A percentile compares a stretch with the other conserved stretches of the same genome.
Conservation (phyloP, 2,113 vertebrate species). For the Pelobates fuscus region DNA sequence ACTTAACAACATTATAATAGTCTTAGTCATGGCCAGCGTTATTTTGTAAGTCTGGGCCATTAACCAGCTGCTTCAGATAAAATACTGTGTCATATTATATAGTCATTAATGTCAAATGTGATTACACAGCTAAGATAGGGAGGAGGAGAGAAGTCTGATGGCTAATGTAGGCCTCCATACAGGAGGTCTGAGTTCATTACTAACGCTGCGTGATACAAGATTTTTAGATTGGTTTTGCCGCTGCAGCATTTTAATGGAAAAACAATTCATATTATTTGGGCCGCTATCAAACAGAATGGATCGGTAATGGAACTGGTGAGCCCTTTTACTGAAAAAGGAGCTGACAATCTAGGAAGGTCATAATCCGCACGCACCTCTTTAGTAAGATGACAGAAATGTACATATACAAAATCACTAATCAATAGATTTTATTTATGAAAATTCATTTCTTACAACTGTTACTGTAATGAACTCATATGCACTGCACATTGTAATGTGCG, state of each 20-base stretch:
- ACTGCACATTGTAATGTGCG: too few relatives aligned
- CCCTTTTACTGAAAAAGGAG: neutral
- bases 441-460: too few relatives aligned
- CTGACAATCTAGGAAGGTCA: too few relatives aligned
- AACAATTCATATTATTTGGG: slow-evolving; percentile 36
- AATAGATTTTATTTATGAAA: too few relatives aligned
- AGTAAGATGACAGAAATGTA: too few relatives aligned
- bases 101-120: slow-evolving; percentile 31
- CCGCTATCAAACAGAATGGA: slow-evolving; percentile 34
- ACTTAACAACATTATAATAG: slow-evolving; percentile 52
- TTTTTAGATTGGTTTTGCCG: slow-evolving; percentile 37
- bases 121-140: slow-evolving; percentile 46
- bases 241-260: slow-evolving; percentile 45
- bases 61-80: slow-evolving; percentile 56
- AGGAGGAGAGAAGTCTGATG: slow-evolving; percentile 19
- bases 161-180: slow-evolving; percentile 32
- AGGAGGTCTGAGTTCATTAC: slow-evolving; percentile 44
- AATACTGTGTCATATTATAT: slow-evolving; percentile 43
- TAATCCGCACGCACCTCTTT: too few relatives aligned
- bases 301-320: slow-evolving; percentile 40
- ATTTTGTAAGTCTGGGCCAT: slow-evolving; percentile 29
- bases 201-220: slow-evolving; percentile 31
- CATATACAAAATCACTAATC: too few relatives aligned
- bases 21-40: slow-evolving; percentile 55
- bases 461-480: too few relatives aligned